A percentile compares a stretch with the other conserved stretches of the same genome.
Evolutionary conservation across 2,113 vertebrate genomes (phyloP).

Genomic region (Ammodytes marinus): DNA sequence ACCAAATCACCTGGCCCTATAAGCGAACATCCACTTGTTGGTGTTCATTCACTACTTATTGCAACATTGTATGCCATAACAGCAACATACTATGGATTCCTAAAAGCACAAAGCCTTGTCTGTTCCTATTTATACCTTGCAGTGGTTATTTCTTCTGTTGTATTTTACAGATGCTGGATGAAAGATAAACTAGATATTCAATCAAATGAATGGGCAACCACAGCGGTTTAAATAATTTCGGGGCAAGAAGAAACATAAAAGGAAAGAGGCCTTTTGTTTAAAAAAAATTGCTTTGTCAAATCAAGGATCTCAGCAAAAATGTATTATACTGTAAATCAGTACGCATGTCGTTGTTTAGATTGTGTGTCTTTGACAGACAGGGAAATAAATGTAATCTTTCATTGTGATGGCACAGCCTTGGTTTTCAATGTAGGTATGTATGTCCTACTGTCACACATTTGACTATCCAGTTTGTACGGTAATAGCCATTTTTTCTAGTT

Average conservation of each 20-base stretch:
- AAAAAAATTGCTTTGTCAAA: conserved; percentile 58
- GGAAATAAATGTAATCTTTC: conserved; percentile 61
- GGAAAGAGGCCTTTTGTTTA: conserved; percentile 48
- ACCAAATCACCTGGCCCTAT: not conserved
- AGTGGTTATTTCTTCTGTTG: conserved; percentile 13
- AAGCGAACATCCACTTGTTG: conserved; percentile 1
- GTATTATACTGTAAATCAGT: conserved; percentile 80
- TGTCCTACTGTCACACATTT: conserved; percentile 68
- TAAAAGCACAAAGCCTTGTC: conserved; percentile 35
- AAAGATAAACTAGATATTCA: conserved; percentile 34
- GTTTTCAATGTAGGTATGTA: conserved; percentile 67
- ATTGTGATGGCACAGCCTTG: conserved; percentile 63
- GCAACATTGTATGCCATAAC: conserved; percentile 17
- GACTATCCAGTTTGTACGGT: conserved; percentile 71
- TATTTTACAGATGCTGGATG: conserved; percentile 12
- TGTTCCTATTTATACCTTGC: conserved; percentile 7
- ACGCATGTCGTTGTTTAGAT: conserved; percentile 75
- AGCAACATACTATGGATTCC: conserved; percentile 16
- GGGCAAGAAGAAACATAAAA: conserved; percentile 10
- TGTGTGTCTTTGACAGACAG: conserved; percentile 59
- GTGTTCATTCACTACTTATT: conserved; percentile 14
- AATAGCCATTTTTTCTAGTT: conserved; percentile 79
- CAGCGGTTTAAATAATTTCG: conserved; percentile 19
- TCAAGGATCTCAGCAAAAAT: conserved; percentile 65
- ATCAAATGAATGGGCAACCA: conserved; percentile 29